Evolutionary conservation across 2,797 vertebrate genomes (phyloP).

Genomic region (Synanceia verrucosa): DNA sequence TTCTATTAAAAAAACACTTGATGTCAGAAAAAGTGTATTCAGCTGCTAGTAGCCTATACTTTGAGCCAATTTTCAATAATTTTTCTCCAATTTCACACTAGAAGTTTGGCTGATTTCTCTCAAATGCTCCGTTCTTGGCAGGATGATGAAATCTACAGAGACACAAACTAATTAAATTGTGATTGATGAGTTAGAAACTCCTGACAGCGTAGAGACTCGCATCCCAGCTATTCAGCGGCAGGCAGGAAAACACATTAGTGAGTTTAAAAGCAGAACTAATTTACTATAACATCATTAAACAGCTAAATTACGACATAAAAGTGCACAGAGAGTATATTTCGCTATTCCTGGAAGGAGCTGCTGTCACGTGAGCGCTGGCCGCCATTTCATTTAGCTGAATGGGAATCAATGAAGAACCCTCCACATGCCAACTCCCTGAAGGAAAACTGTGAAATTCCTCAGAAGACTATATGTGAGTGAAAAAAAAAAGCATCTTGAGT

Average conservation of each 20-base stretch:
- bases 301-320: slow-evolving; percentile 11
- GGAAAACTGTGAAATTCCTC: slow-evolving; percentile 12
- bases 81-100: slow-evolving; percentile 31
- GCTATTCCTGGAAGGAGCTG: slow-evolving; percentile 11
- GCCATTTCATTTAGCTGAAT: slow-evolving; percentile 45
- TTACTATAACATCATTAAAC: slow-evolving; percentile 20
- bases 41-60: slow-evolving; percentile 30
- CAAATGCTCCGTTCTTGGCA: slow-evolving; percentile 22
- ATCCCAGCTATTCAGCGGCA: slow-evolving; percentile 22
- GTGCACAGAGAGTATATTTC: background rate
- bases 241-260: slow-evolving; percentile 18
- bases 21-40: slow-evolving; percentile 43
- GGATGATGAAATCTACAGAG: slow-evolving; percentile 14
- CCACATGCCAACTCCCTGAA: slow-evolving; percentile 30
- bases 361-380: background rate
- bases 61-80: slow-evolving; percentile 18
- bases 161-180: slow-evolving; percentile 48
- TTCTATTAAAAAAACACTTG: slow-evolving; percentile 14
- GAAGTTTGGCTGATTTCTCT: slow-evolving; percentile 22
- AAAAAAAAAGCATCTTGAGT: background rate
- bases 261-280: slow-evolving; percentile 40
- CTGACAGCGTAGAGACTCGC: slow-evolving; percentile 13
- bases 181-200: slow-evolving; percentile 57
- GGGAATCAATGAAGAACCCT: slow-evolving; percentile 59
- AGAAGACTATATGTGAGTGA: no score